Evolutionary conservation across 1,140 invertebrate genomes (phyloP).

Genomic region (Latrodectus geometricus): DNA sequence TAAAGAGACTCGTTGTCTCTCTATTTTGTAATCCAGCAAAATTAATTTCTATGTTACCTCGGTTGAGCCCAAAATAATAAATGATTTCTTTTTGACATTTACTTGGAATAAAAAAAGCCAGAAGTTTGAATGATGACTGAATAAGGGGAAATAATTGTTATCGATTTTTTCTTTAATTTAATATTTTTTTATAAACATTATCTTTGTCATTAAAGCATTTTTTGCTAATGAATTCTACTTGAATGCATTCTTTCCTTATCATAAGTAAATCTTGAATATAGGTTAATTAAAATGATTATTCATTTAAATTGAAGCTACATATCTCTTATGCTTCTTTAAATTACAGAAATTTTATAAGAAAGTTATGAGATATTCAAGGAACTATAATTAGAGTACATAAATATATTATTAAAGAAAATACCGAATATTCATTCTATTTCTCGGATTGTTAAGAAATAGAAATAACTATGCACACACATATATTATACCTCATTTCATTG

Average conservation of each 20-base stretch:
- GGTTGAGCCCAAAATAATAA: conserved; percentile 36
- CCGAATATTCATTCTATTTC: too few species aligned
- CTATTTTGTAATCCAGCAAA: conserved; percentile 53
- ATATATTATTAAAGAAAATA: too few species aligned
- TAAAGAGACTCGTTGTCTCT: conserved; percentile 41
- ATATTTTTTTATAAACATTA: conserved; percentile 52
- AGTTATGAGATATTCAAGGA: too few species aligned
- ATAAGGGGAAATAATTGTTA: conserved; percentile 49
- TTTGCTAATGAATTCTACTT: neutral
- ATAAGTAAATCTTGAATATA: neutral
- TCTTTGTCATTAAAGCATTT: conserved; percentile 47
- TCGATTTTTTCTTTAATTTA: conserved; percentile 55
- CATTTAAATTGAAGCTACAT: too few species aligned
- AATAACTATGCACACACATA: too few species aligned
- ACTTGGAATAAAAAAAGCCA: conserved; percentile 27
- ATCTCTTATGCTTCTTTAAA: too few species aligned
- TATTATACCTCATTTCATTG: too few species aligned
- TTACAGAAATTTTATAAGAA: too few species aligned
- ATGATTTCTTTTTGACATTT: conserved; percentile 55
- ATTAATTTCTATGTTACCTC: conserved; percentile 41
- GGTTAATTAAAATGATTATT: too few species aligned
- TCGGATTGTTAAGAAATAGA: too few species aligned
- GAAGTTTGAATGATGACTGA: conserved; percentile 55
- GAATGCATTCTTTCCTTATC: conserved; percentile 25
- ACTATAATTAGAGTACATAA: too few species aligned